phyloP scores from a whole-genome alignment of 2,888 invertebrate species.

The Nemotelus nigrinus region DNA sequence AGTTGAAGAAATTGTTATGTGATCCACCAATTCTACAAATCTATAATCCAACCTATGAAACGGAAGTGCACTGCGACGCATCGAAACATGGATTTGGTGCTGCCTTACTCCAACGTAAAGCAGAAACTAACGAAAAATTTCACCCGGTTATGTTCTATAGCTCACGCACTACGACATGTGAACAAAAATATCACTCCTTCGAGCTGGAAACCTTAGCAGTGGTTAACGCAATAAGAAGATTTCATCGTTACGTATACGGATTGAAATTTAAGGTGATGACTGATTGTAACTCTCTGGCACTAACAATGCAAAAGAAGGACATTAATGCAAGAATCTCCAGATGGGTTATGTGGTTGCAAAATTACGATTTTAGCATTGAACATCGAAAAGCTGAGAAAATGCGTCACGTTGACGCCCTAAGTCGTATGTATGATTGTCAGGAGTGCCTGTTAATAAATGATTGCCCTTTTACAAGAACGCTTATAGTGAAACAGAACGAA shows the following conservation, averaged over 20 bases:
- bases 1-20: conserved; percentile 47
- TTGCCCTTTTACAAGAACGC: conserved; percentile 28
- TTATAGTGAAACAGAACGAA: not conserved
- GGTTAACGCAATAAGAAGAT: conserved; percentile 9
- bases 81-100: conserved; percentile 54
- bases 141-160: conserved; percentile 19
- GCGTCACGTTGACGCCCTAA: conserved; percentile 12
- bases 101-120: conserved; percentile 24
- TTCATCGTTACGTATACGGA: conserved; percentile 26
- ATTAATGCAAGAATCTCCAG: conserved; percentile 35
- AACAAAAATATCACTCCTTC: conserved; percentile 19
- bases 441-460: conserved; percentile 40
- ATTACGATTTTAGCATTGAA: conserved; percentile 38
- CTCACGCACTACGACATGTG: conserved; percentile 3
- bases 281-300: conserved; percentile 5
- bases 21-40: conserved; percentile 53
- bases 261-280: conserved; percentile 17
- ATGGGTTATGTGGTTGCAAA: conserved; percentile 39
- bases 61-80: conserved; percentile 56
- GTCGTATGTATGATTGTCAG: conserved; percentile 33
- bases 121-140: conserved; percentile 2
- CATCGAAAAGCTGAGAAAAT: conserved; percentile 5
- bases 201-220: conserved; percentile 12
- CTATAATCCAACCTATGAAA: conserved; percentile 52
- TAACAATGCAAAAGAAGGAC: conserved; percentile 21